Evolutionary conservation across 2,113 vertebrate genomes (phyloP), one percentile per base, ranked within the genome.

Genomic region (Chloropsis cyanopogon): DNA sequence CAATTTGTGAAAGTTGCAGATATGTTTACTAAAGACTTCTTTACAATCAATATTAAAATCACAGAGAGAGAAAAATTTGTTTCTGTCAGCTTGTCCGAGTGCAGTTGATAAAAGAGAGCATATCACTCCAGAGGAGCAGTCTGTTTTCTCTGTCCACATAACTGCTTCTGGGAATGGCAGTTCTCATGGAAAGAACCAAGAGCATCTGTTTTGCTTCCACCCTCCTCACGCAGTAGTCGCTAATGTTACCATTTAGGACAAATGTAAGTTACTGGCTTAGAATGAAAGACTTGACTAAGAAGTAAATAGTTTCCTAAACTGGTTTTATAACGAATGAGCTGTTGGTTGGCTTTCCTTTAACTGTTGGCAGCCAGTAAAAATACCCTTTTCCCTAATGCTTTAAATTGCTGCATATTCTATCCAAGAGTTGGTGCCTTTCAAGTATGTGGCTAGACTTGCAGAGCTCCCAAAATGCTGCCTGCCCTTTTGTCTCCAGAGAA

Each of bases 171-270:
- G 42, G n/a, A 84, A n/a, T 57, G 53, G 8, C 1, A 0, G 37
- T 53, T 91, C 50, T 60, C 11, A 11, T 31, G 37, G 60, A 65
- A 47, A 70, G 46, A 93, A 61, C 24, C 20, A 28, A 44, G 44
- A 84, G 41, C 42, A 53, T 84, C 68, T 12, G 4, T 72, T 80
- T 61, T 47, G 44, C 19, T 91, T 71, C 7, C 5, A 17, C 56
- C 25, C 15, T 56, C 54, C 28, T 69, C 26, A 37, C 1, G 16
- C 50, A 26, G 44, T 16, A 52, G 37, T 60, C 0, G 0, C 37
- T 69, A 61, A n/a, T 12, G 17, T 46, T 81, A 15, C 68, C 50
- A 7, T 72, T 73, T 80, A 49, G 69, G 59, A 61, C 17, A 61
- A 81, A 57, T 77, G 41, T 53, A 50, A 73, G 16, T 73, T 86